Base-by-base conservation (phyloP, 2,113 vertebrate genomes). In the Eptesicus fuscus region DNA sequence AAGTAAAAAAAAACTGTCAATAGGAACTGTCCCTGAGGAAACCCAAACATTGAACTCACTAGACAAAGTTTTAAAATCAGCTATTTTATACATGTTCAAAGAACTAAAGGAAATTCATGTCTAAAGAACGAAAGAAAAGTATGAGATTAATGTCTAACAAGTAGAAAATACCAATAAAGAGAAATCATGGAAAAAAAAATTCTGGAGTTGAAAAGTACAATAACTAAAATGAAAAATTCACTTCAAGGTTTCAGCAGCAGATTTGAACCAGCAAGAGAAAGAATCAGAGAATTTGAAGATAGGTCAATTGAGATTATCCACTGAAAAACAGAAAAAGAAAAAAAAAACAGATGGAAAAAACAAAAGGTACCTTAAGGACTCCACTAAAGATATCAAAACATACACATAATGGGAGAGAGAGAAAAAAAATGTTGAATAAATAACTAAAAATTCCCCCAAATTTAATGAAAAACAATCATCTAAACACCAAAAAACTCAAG, bases 131-230 rank as follows among this genome's bases (percentile, higher is more conserved):
- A 32, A 67, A 67, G 30, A 16, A 67, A 67, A 67, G 25, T 32
- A 63, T 63, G 28, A 73, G 8, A 89, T 56, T 53, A 28, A 77
- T 56, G 14, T 91, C 51, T 63, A 51, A 88, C 28, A 61, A 86
- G 47, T 3, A 83, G 20, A 78, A 42, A 92, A 83, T 77, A 88
- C 23, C 35, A 83, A n/a, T 59, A 73, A 18, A 37, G 9, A 93
- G 30, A 93, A 85, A 88, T 84, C 74, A 79, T 59, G 12, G 61
- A 44, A 49, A 79, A 56, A 88, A 91, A 77, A 92, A 88, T 67
- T 67, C 56, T 67, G 13, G 44, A 88, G 22, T 47, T 49, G 1
- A 82, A 90, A 93, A 76, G n/a, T n/a, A 69, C 51, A 77, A 32
- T 84, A 83, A 56, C 30, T 47, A 87, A 67, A 67, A 67, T 67